Conservation (phyloP, 2,797 vertebrate genomes). For the Coluber constrictor region DNA sequence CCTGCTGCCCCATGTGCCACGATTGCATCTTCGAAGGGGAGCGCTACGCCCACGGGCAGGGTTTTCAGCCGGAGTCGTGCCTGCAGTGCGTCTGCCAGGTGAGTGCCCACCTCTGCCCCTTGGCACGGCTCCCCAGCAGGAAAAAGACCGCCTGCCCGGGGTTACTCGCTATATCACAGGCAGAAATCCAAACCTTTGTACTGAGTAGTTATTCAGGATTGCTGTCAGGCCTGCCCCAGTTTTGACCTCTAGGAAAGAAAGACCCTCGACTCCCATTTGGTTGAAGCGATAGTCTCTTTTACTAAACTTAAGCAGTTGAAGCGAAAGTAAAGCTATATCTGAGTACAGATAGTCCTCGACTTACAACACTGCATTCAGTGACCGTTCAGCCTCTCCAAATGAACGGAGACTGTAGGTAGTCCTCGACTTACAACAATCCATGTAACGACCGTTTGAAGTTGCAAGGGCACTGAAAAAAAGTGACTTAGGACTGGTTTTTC, state of each 20-base stretch:
- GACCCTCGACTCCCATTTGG: neutral
- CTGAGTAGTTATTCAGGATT: neutral
- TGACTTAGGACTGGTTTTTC: neutral
- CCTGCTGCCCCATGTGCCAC: slow-evolving; percentile 6
- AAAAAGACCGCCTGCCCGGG: neutral
- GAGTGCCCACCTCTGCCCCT: neutral
- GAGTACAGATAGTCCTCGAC: neutral
- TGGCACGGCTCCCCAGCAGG: neutral
- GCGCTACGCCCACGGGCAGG: neutral
- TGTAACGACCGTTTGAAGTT: neutral
- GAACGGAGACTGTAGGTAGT: neutral
- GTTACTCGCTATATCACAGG: neutral
- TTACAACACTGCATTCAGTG: neutral
- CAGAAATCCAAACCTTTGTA: neutral
- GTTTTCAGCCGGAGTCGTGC: slow-evolving; percentile 7
- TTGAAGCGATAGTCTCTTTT: neutral
- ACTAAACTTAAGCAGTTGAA: neutral
- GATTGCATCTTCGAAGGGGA: slow-evolving; percentile 25
- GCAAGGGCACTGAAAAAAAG: neutral
- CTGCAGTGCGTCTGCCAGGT: slow-evolving; percentile 26
- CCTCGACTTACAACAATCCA: neutral
- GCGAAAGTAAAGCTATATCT: neutral
- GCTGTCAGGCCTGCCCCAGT: neutral
- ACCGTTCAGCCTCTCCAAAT: neutral
- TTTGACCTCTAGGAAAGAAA: neutral